Conservation (phyloP, 1,140 invertebrate genomes). For the Drosophila orosa region DNA sequence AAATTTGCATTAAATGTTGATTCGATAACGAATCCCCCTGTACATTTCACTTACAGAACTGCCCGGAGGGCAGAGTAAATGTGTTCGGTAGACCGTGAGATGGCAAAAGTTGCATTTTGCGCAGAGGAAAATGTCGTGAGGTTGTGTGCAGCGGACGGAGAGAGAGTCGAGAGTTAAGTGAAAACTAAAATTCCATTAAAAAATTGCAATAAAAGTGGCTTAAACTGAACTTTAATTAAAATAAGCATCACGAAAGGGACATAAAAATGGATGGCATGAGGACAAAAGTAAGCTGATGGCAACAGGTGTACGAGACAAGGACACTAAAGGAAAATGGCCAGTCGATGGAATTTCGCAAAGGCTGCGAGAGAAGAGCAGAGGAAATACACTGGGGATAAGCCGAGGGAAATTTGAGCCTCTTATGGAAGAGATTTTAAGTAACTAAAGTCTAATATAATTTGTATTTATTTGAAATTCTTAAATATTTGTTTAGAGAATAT, state of each 20-base stretch:
- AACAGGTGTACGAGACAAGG: slow-evolving; percentile 58
- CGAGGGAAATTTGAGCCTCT: background rate
- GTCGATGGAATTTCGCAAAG: slow-evolving; percentile 10
- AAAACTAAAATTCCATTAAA: slow-evolving; percentile 43
- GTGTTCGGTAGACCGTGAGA: slow-evolving; percentile 21
- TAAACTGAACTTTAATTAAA: slow-evolving; percentile 44
- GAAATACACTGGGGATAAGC: background rate
- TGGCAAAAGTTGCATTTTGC: slow-evolving; percentile 34
- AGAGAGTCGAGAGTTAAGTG: slow-evolving; percentile 25
- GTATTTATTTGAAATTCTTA: background rate
- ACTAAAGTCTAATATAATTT: background rate
- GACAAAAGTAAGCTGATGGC: slow-evolving; percentile 18
- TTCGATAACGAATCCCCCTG: slow-evolving; percentile 2
- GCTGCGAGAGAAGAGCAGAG: slow-evolving; percentile 9
- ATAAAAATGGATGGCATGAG: slow-evolving; percentile 54
- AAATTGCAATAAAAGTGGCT: slow-evolving; percentile 35
- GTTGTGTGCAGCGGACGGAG: slow-evolving; percentile 38
- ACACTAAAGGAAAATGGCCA: slow-evolving; percentile 48
- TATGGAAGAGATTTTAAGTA: background rate
- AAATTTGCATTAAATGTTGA: slow-evolving; percentile 37
- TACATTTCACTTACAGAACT: slow-evolving; percentile 31
- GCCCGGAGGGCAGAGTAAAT: slow-evolving; percentile 16
- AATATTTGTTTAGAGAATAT: background rate
- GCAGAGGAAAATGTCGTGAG: slow-evolving; percentile 32
- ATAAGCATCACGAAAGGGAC: slow-evolving; percentile 44